Evolutionary conservation across 2,888 invertebrate species (phyloP).

Genomic region (Siphonodentalium dalli): DNA sequence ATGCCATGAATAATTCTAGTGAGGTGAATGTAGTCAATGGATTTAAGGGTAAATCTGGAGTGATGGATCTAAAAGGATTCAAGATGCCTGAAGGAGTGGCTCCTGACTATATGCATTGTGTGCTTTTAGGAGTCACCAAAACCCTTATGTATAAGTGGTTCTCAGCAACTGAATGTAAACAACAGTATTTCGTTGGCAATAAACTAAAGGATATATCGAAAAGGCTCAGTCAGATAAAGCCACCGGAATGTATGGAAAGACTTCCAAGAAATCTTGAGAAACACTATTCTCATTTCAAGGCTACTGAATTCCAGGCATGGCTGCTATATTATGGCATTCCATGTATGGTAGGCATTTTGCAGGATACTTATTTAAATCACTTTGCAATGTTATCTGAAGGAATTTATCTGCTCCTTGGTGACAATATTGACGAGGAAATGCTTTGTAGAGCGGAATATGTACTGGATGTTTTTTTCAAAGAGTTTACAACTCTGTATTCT

Average conservation of each 20-base stretch:
- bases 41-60: conserved; percentile 21
- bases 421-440: conserved; percentile 14
- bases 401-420: conserved; percentile 29
- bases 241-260: conserved; percentile 28
- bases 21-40: no score
- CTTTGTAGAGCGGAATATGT: conserved; percentile 15
- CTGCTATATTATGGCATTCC: conserved; percentile 28
- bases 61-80: conserved; percentile 15
- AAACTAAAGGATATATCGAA: conserved; percentile 7
- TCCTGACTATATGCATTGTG: conserved; percentile 22
- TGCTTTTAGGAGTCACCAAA: conserved; percentile 17
- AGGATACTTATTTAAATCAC: conserved; percentile 24
- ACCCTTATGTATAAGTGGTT: conserved; percentile 22
- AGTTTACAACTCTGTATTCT: conserved; percentile 17
- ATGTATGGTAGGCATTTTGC: conserved; percentile 25
- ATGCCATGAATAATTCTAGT: no score
- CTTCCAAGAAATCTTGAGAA: conserved; percentile 31
- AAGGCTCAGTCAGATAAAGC: conserved; percentile 20
- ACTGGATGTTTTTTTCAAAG: conserved; percentile 15
- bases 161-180: conserved; percentile 13
- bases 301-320: conserved; percentile 32
- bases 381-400: conserved; percentile 24
- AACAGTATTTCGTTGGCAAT: conserved; percentile 23
- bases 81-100: conserved; percentile 16
- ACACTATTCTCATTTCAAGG: conserved; percentile 30